Evolutionary conservation across 2,797 vertebrate species (phyloP).

Genomic region (Garrulus glandarius): DNA sequence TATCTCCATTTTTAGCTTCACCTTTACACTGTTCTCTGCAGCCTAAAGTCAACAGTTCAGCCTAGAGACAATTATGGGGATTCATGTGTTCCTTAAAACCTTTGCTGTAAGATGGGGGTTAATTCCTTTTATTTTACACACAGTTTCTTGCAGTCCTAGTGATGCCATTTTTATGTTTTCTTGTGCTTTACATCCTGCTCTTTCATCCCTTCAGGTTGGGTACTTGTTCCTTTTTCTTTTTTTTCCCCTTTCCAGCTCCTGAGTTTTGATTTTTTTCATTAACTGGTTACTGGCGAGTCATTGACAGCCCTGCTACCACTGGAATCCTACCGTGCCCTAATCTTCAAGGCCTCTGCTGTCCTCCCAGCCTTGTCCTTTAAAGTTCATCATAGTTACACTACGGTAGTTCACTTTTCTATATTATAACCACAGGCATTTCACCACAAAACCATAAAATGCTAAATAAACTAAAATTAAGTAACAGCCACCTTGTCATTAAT

Average conservation of each 20-base stretch:
- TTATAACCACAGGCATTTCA: not conserved
- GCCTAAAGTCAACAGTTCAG: not conserved
- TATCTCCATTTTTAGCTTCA: not conserved
- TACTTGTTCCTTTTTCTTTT: not conserved
- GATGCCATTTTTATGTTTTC: not conserved
- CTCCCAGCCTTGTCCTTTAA: not conserved
- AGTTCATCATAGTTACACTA: not conserved
- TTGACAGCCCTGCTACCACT: not conserved
- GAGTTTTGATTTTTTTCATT: not conserved
- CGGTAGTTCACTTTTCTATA: not conserved
- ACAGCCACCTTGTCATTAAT: not conserved
- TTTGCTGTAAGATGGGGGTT: not conserved
- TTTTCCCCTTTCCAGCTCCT: accelerated
- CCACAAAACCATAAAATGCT: not conserved
- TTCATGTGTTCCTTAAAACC: not conserved
- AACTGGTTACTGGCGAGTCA: not conserved
- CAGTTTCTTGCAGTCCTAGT: not conserved
- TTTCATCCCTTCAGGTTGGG: not conserved
- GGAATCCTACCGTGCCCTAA: not conserved
- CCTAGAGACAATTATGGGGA: not conserved
- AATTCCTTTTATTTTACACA: not conserved
- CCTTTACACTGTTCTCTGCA: not conserved
- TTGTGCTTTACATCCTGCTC: accelerated
- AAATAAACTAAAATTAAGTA: not conserved
- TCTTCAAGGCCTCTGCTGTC: not conserved